These are phyloP conservation scores for Carassius gibelio DNA, from an alignment of 2,113 vertebrate genomes.

Conservation along the genomic window DNA sequence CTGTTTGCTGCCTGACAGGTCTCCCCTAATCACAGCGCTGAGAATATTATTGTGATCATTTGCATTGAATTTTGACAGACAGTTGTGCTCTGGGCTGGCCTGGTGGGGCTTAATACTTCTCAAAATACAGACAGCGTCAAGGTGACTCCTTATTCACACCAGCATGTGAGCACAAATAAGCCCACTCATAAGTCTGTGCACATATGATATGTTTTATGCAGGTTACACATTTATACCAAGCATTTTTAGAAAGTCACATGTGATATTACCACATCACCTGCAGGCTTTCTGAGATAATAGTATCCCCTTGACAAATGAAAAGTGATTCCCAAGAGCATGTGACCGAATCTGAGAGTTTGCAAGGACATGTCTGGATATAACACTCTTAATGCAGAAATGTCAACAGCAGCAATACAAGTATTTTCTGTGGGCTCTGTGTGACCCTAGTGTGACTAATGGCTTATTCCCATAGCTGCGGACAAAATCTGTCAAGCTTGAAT, in stretches of 20 bases:
- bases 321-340: constrained; percentile 24
- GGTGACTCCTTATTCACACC: constrained; percentile 10
- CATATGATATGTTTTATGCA: background rate
- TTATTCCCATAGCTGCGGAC: constrained; percentile 35
- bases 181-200: background rate
- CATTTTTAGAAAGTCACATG: constrained; percentile 1
- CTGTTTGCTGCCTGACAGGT: constrained; percentile 31
- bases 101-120: background rate
- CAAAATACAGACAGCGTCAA: constrained; percentile 7
- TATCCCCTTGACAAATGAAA: constrained; percentile 3
- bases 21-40: constrained; percentile 28
- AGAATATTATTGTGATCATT: constrained; percentile 41
- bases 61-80: constrained; percentile 37
- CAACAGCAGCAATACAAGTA: background rate
- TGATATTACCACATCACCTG: constrained; percentile 16
- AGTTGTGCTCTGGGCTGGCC: constrained; percentile 4
- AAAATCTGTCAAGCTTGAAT: constrained; percentile 41
- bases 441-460: constrained; percentile 39
- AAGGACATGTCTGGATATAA: constrained; percentile 31
- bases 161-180: background rate
- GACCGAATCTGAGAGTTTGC: constrained; percentile 11
- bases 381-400: constrained; percentile 26
- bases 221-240: background rate
- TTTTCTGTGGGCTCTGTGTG: background rate
- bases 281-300: background rate